A percentile compares a stretch with the other conserved stretches of the same genome.
Evolutionary conservation across 2,113 vertebrate genomes (phyloP).

Genomic region (Antigone vipio): DNA sequence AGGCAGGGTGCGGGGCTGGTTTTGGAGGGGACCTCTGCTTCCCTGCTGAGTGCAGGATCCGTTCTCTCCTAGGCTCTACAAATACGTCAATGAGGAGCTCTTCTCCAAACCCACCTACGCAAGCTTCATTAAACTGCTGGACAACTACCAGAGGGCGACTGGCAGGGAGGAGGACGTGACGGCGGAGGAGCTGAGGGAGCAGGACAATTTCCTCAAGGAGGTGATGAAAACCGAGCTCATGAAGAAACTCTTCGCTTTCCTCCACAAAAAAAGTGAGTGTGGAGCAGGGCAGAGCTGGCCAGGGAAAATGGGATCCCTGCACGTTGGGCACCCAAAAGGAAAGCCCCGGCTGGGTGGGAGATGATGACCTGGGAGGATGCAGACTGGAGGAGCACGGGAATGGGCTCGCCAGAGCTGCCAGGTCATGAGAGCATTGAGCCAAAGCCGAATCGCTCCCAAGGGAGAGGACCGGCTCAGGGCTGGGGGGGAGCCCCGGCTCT

Average conservation of each 20-base stretch:
- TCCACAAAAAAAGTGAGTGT: slow-evolving; percentile 80
- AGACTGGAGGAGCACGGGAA: not conserved
- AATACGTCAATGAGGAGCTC: slow-evolving; percentile 78
- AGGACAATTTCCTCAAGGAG: slow-evolving; percentile 83
- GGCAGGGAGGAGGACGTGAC: slow-evolving; percentile 81
- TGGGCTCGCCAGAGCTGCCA: not conserved
- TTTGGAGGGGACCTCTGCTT: not conserved
- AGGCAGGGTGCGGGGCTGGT: not conserved
- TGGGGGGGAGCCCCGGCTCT: rapidly evolving
- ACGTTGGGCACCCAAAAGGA: rapidly evolving
- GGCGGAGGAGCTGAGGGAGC: slow-evolving; percentile 80
- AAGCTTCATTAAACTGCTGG: slow-evolving; percentile 83
- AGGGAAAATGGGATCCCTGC: rapidly evolving
- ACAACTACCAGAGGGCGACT: slow-evolving; percentile 86
- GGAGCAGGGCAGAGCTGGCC: not conserved
- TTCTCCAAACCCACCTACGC: slow-evolving; percentile 88
- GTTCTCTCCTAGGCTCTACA: slow-evolving; percentile 79
- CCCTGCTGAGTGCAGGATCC: not conserved
- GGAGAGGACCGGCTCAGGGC: rapidly evolving
- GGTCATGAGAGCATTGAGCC: rapidly evolving
- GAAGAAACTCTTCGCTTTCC: slow-evolving; percentile 82
- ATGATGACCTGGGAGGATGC: not conserved
- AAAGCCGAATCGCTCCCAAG: not conserved
- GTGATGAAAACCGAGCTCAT: slow-evolving; percentile 86
- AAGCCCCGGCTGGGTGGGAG: not conserved